Evolutionary conservation across 1,140 invertebrate species (phyloP), one percentile per base, ranked within the genome.

Genomic region (Eumeta japonica): DNA sequence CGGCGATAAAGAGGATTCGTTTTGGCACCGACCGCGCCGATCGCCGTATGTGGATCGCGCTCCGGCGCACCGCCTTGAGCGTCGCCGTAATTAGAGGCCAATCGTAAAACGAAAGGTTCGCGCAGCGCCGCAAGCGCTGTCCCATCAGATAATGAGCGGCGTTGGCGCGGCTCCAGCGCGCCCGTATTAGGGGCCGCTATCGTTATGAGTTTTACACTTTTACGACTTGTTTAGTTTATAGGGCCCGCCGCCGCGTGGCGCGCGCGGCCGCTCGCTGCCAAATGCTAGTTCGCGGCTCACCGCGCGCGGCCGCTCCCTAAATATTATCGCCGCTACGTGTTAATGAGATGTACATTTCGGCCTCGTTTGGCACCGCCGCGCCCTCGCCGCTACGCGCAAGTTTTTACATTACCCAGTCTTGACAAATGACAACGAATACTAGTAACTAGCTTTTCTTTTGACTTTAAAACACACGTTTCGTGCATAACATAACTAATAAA

Each of bases 161-260:
- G 65, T 63, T 73, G 65, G 68, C 68, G 51, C 55, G 37, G 55
- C 49, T 73, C 68, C 68, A 73, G 59, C 68, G 62, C 56, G 55
- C 58, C 66, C 62, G 67, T 73, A 67, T 71, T 71, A 67, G 62
- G 60, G 53, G 44, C 56, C 46, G 60, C 62, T 68, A 73, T 73
- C 68, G 66, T 63, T 63, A 66, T 62, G 62, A 71, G 55, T 73
- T 73, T 73, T 73, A 71, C 68, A 67, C 68, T 73, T 73, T 73
- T 71, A 73, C 62, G 68, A 71, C 61, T 71, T 67, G 65, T 70
- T 73, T 68, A 70, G 68, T 68, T 70, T 59, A 58, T 57, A 57
- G 45, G 55, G 55, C 61, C 58, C 53, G 64, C 62, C 58, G 61
- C 46, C 57, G 48, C 48, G 41, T 50, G 45, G 45, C 55, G 56